These are phyloP conservation scores for Lysiphlebus fabarum DNA, from an alignment of 1,140 invertebrate genomes.

Conservation along the genomic window DNA sequence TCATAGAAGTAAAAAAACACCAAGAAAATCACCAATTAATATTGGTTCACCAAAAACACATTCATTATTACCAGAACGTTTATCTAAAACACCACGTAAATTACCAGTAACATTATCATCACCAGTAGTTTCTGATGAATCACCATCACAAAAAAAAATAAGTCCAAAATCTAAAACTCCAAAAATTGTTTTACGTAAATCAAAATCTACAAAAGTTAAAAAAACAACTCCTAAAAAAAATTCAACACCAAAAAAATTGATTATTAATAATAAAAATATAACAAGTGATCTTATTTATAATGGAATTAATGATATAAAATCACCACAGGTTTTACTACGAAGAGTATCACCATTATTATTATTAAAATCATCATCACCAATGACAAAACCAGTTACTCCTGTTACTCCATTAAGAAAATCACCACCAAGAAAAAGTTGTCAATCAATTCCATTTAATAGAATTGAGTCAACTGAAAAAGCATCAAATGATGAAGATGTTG, in stretches of 20 bases:
- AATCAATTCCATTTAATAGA: not conserved
- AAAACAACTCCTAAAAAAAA: not conserved
- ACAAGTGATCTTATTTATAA: not conserved
- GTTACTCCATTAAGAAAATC: slow-evolving; percentile 12
- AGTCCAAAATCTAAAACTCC: slow-evolving; percentile 13
- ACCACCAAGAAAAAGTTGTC: slow-evolving; percentile 13
- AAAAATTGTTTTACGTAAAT: not conserved
- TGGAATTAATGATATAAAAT: not conserved
- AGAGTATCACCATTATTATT: slow-evolving; percentile 1
- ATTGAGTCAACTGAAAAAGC: too few species aligned
- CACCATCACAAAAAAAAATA: not conserved
- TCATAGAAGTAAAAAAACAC: slow-evolving; percentile 35
- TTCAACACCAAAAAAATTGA: not conserved
- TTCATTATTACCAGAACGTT: slow-evolving; percentile 18
- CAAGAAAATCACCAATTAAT: slow-evolving; percentile 35
- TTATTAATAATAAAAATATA: not conserved
- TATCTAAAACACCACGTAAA: slow-evolving; percentile 33
- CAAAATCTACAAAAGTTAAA: slow-evolving; percentile 6
- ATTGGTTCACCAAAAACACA: slow-evolving; percentile 36
- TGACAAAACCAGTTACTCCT: too few species aligned
- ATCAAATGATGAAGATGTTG: too few species aligned
- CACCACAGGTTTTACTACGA: slow-evolving; percentile 4
- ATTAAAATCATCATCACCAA: not conserved
- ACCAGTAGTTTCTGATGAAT: slow-evolving; percentile 26
- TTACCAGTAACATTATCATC: slow-evolving; percentile 28